A percentile compares a stretch with the other conserved stretches of the same genome.
Evolutionary conservation across 2,113 vertebrate genomes (phyloP).

Genomic region (Rhabdomys dilectus): DNA sequence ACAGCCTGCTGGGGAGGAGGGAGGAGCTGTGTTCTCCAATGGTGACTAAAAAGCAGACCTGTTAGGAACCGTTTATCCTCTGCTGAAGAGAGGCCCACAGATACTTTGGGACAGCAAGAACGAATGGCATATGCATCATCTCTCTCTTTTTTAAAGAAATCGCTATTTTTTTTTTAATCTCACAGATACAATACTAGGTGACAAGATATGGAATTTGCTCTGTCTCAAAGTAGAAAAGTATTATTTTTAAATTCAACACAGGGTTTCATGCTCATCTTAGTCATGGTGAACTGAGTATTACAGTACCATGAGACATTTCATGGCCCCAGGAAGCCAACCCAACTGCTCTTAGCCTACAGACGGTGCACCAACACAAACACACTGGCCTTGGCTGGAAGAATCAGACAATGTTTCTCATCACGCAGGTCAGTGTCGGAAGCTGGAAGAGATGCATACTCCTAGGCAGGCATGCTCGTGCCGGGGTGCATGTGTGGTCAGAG

Average conservation of each 20-base stretch:
- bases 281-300: background rate
- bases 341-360: background rate
- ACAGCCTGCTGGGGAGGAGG: background rate
- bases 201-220: background rate
- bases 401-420: background rate
- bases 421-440: background rate
- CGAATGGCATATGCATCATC: background rate
- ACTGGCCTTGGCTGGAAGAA: conserved; percentile 16
- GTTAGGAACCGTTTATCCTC: background rate
- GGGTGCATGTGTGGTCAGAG: background rate
- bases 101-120: background rate
- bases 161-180: background rate
- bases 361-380: background rate
- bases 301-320: background rate
- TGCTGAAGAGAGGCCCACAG: background rate
- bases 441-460: background rate
- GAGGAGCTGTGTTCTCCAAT: background rate
- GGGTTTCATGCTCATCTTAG: background rate
- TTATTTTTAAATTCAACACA: background rate
- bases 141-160: background rate
- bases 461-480: background rate
- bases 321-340: background rate
- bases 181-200: background rate
- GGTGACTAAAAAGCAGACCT: background rate
- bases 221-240: background rate